phyloP scores from a whole-genome alignment of 2,113 vertebrate genomes.

The Bufo gargarizans region DNA sequence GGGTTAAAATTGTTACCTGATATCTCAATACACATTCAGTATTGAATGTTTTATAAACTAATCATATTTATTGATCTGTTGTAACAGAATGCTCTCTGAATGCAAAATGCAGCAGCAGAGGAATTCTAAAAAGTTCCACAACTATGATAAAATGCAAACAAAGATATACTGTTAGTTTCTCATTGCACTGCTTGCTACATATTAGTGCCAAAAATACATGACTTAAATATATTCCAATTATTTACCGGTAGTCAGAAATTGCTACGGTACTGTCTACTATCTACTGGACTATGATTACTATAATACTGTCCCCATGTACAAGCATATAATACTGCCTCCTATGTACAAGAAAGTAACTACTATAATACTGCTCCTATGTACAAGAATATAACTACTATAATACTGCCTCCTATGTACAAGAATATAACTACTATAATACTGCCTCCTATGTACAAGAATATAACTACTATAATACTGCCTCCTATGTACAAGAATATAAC shows the following conservation, averaged over 20 bases:
- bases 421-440: constrained; percentile 3
- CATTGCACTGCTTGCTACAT: too few species aligned
- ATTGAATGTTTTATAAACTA: not conserved
- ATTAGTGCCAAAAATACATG: too few species aligned
- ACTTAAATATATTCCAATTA: too few species aligned
- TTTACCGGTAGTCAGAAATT: too few species aligned
- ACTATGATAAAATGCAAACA: not conserved
- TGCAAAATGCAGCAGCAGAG: not conserved
- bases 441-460: constrained; percentile 6
- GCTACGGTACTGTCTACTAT: too few species aligned
- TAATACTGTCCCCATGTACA: too few species aligned
- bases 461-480: not conserved
- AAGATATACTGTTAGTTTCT: not conserved
- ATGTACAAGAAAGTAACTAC: too few species aligned
- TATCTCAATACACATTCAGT: not conserved
- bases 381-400: constrained; percentile 5
- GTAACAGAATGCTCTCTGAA: not conserved
- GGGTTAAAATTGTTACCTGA: not conserved
- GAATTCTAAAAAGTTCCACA: not conserved
- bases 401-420: not conserved
- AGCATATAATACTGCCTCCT: too few species aligned
- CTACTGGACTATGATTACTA: too few species aligned
- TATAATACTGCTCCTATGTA: not conserved
- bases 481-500: not conserved
- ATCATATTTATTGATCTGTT: not conserved